phyloP scores from a whole-genome alignment of 1,140 invertebrate genomes.

The Harlomillsia oculata region DNA sequence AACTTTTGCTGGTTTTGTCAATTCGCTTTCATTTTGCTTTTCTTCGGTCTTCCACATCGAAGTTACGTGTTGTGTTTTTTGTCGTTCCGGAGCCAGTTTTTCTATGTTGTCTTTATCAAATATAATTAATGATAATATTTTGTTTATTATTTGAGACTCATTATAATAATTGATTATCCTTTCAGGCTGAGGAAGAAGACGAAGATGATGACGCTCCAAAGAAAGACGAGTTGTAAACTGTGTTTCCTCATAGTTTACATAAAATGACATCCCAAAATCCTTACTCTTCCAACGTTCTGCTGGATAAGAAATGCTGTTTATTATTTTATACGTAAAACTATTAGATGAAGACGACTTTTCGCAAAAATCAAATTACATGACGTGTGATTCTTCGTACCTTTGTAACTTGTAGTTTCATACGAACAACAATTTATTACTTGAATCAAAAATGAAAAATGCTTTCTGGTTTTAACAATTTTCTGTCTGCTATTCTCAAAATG shows the following conservation, averaged over 20 bases:
- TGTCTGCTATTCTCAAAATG: too few species aligned
- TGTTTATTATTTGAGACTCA: too few species aligned
- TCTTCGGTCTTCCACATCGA: not conserved
- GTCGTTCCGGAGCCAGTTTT: too few species aligned
- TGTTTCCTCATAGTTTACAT: not conserved
- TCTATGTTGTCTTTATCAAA: not conserved
- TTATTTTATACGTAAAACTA: too few species aligned
- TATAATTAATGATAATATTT: not conserved
- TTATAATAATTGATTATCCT: not conserved
- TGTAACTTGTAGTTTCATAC: too few species aligned
- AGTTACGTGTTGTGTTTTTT: not conserved
- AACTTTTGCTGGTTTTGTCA: not conserved
- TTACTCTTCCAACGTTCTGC: not conserved
- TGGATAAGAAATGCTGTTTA: too few species aligned
- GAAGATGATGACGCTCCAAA: constrained; percentile 55
- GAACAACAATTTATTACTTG: too few species aligned
- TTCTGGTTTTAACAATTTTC: too few species aligned
- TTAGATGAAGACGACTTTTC: too few species aligned
- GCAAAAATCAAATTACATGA: too few species aligned
- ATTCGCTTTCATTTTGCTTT: constrained; percentile 2
- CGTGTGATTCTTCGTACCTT: too few species aligned
- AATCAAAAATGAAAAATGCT: too few species aligned
- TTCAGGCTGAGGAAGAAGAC: constrained; percentile 49
- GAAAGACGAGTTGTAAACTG: constrained; percentile 57
- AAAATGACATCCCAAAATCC: not conserved